Conservation (phyloP, 2,888 invertebrate genomes). For the Villa cingulata region DNA sequence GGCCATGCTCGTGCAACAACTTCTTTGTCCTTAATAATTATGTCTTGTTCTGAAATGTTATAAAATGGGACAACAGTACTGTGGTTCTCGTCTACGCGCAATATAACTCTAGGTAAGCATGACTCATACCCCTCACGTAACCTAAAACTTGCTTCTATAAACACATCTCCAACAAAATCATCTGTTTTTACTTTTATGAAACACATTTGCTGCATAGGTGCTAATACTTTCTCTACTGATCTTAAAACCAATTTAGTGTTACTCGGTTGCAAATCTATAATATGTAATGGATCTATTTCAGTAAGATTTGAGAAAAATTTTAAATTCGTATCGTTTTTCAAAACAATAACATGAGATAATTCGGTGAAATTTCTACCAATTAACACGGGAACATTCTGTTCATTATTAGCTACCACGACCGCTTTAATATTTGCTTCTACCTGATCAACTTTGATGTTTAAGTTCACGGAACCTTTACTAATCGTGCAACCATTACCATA, state of each 20-base stretch:
- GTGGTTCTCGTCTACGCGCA: background rate
- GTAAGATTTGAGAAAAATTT: background rate
- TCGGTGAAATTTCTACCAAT: constrained; percentile 1
- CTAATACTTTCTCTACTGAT: no score
- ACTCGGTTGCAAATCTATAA: no score
- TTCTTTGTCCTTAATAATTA: background rate
- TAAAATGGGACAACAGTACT: background rate
- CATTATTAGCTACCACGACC: background rate
- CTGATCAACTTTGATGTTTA: constrained; percentile 2
- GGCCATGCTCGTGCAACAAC: background rate
- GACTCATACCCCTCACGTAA: background rate
- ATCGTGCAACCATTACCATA: background rate
- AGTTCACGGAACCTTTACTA: background rate
- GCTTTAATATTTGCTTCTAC: no score
- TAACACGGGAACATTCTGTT: constrained; percentile 4
- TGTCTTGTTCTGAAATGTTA: constrained; percentile 1
- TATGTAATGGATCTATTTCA: no score
- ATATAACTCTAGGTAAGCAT: background rate
- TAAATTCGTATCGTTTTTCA: background rate
- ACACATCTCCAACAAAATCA: background rate
- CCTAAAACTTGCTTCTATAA: background rate
- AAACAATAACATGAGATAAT: no score
- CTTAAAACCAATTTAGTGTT: no score
- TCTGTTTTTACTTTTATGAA: no score
- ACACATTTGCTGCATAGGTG: no score